Evolutionary conservation across 2,113 vertebrate species (phyloP), one percentile per base, ranked within the genome.

Genomic region (Oryzias melastigma): DNA sequence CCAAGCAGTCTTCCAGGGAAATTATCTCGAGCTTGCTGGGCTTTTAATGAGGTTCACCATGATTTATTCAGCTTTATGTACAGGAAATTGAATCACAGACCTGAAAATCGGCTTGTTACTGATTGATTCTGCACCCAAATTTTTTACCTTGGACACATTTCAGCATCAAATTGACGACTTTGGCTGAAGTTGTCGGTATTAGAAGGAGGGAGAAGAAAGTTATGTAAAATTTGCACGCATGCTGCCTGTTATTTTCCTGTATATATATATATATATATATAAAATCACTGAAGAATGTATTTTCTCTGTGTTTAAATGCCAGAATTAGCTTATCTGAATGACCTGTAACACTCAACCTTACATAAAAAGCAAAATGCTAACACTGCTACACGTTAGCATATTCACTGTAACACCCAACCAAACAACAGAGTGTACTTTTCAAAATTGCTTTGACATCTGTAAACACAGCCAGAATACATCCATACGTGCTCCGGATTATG

Each of bases 11-110:
- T 81, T 69, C 52, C 35, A 62, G 70, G 66, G 67, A 77, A 77
- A 83, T 88, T 78, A 85, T 72, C 80, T 68, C 16, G 6, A 83
- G 66, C 86, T 77, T 62, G 62, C 71, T 47, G 65, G 66, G 62
- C 67, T 66, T 84, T 84, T 85, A 85, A 84, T 85, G 83, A 83
- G 75, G 75, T 74, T 82, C 70, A 62, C 70, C 61, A 65, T 88
- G 86, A 85, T 87, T 88, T 84, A 87, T 87, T 77, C 65, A 49
- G 62, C 83, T 55, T 45, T 71, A 80, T 84, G 64, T 57, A 80
- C 48, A 66, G 77, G 72, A 82, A 84, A 81, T 77, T 71, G 75
- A 85, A 80, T 80, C 60, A 75, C 58, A 68, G 60, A 62, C 27
- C 66, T 20, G 13, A 57, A 61, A 80, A 84, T 89, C 82, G 81